These are phyloP conservation scores for Psilopogon haemacephalus DNA, from an alignment of 2,113 vertebrate genomes.

Conservation along the genomic window DNA sequence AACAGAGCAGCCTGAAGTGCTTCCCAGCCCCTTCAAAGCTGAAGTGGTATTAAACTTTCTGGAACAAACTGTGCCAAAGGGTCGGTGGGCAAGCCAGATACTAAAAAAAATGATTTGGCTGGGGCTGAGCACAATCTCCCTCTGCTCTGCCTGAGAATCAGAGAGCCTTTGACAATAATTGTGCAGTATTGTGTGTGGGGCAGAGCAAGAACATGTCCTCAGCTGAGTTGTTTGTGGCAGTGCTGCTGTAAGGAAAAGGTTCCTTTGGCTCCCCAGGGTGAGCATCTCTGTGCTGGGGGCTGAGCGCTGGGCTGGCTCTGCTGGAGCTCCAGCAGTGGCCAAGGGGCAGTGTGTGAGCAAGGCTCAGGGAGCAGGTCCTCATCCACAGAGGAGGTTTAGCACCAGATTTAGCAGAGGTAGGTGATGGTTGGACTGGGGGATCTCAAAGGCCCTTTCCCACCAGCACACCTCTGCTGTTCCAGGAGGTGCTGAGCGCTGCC, in stretches of 20 bases:
- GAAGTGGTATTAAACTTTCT: not conserved
- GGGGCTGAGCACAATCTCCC: not conserved
- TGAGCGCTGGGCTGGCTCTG: rapidly evolving
- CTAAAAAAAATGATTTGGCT: not conserved
- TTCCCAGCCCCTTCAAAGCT: not conserved
- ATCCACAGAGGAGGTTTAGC: not conserved
- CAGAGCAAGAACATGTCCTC: not conserved
- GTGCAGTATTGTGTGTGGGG: not conserved
- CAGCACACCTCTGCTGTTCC: no score
- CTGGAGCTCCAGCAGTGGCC: not conserved
- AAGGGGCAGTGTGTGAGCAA: not conserved
- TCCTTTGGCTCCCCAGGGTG: not conserved
- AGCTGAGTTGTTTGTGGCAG: not conserved
- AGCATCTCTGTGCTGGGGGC: rapidly evolving
- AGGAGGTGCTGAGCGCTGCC: not conserved
- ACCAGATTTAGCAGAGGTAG: no score
- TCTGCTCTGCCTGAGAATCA: slow-evolving; percentile 29
- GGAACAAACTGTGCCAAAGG: not conserved
- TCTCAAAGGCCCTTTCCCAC: no score
- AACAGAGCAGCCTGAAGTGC: not conserved
- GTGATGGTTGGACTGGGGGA: no score
- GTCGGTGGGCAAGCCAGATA: not conserved
- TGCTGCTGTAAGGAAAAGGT: not conserved
- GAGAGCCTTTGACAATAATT: slow-evolving; percentile 34
- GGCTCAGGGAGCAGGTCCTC: not conserved